Conservation (phyloP, 2,797 vertebrate species). For the Danio kyathit region DNA sequence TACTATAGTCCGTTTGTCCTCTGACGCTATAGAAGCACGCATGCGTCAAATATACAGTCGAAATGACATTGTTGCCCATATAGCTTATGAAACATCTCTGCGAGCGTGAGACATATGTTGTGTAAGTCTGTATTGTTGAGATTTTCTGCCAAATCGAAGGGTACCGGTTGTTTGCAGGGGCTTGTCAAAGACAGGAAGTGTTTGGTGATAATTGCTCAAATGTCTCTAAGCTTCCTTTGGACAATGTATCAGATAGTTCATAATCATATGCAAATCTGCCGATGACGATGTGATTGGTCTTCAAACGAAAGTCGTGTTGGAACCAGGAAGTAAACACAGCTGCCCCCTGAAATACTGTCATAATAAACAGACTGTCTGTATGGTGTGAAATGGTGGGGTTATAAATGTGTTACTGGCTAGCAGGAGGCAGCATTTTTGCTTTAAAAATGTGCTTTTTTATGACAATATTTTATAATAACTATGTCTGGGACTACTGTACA, state of each 20-base stretch:
- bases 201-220: neutral
- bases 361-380: neutral
- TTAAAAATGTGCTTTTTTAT: neutral
- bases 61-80: constrained; percentile 53
- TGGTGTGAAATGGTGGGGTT: neutral
- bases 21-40: constrained; percentile 86
- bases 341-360: constrained; percentile 8
- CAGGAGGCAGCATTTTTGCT: neutral
- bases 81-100: neutral
- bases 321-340: constrained; percentile 28
- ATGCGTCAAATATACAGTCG: constrained; percentile 81
- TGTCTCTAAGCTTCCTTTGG: constrained; percentile 1
- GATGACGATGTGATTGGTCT: neutral
- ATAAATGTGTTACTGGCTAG: neutral
- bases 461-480: neutral
- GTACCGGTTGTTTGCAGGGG: constrained; percentile 19
- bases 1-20: constrained; percentile 77
- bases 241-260: neutral
- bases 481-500: neutral
- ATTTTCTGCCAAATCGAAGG: constrained; percentile 2
- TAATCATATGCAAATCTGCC: neutral
- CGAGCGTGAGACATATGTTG: neutral
- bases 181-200: neutral
- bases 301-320: constrained; percentile 2
- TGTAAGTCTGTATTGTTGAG: neutral